These are phyloP conservation scores for Agrypnus murinus DNA, from an alignment of 2,888 invertebrate genomes.

Conservation along the genomic window DNA sequence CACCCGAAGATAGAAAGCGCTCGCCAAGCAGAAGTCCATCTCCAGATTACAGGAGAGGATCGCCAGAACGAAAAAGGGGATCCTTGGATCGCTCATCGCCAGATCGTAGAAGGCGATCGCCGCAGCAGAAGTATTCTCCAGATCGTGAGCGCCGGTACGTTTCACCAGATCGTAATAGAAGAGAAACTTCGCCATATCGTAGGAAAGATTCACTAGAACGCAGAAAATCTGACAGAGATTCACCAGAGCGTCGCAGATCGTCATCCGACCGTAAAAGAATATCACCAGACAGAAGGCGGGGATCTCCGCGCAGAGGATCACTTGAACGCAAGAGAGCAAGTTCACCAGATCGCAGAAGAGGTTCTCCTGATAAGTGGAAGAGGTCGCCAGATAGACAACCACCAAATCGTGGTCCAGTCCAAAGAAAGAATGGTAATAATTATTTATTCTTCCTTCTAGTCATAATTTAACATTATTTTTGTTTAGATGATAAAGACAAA, in stretches of 20 bases:
- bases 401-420: slow-evolving; percentile 25
- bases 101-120: slow-evolving; percentile 24
- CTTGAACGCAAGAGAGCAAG: slow-evolving; percentile 43
- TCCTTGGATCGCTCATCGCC: slow-evolving; percentile 43
- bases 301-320: slow-evolving; percentile 39
- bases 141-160: slow-evolving; percentile 39
- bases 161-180: slow-evolving; percentile 44
- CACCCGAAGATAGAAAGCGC: slow-evolving; percentile 25
- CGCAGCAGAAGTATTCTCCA: slow-evolving; percentile 43
- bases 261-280: slow-evolving; percentile 40
- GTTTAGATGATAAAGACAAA: slow-evolving; percentile 42
- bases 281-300: slow-evolving; percentile 43
- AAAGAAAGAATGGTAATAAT: slow-evolving; percentile 45
- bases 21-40: slow-evolving; percentile 48
- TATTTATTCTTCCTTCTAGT: background rate
- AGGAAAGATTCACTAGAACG: slow-evolving; percentile 45
- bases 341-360: slow-evolving; percentile 49
- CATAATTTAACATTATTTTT: background rate
- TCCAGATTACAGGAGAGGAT: slow-evolving; percentile 43
- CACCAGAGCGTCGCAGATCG: slow-evolving; percentile 47
- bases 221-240: slow-evolving; percentile 40
- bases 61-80: slow-evolving; percentile 46
- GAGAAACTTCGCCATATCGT: slow-evolving; percentile 41
- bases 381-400: slow-evolving; percentile 45
- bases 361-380: slow-evolving; percentile 43